Conservation (phyloP, 1,140 invertebrate genomes). For the Hetaerina americana region DNA sequence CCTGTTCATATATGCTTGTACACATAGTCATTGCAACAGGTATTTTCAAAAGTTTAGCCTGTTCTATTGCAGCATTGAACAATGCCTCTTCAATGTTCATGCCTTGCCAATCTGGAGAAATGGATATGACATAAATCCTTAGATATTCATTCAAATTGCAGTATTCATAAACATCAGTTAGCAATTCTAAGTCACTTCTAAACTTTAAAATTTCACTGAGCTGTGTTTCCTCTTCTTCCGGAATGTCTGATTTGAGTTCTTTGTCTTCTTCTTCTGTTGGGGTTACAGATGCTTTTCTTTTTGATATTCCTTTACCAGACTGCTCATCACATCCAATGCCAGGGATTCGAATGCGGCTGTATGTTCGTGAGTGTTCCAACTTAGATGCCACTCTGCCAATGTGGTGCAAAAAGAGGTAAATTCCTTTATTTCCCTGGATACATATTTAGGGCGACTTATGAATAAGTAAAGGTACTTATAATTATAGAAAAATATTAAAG, state of each 20-base stretch:
- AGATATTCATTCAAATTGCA: neutral
- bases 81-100: neutral
- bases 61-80: neutral
- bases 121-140: neutral
- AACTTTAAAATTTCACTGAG: neutral
- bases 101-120: neutral
- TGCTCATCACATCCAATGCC: neutral
- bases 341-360: neutral
- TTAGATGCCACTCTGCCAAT: neutral
- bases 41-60: neutral
- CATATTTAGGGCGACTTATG: too few species aligned
- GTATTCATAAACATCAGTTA: neutral
- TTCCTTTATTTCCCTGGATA: too few species aligned
- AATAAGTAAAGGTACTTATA: too few species aligned
- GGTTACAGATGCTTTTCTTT: too few species aligned
- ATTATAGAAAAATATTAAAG: too few species aligned
- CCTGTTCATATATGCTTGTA: neutral
- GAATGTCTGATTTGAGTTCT: too few species aligned
- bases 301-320: neutral
- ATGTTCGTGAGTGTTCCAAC: neutral
- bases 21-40: neutral
- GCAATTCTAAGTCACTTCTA: neutral
- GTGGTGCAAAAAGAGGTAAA: too few species aligned
- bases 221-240: too few species aligned
- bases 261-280: too few species aligned